Percentiles rank a stretch among this genome's conserved stretches.
Evolutionary conservation across 2,797 vertebrate genomes (phyloP).

Genomic region (Amblyraja radiata): DNA sequence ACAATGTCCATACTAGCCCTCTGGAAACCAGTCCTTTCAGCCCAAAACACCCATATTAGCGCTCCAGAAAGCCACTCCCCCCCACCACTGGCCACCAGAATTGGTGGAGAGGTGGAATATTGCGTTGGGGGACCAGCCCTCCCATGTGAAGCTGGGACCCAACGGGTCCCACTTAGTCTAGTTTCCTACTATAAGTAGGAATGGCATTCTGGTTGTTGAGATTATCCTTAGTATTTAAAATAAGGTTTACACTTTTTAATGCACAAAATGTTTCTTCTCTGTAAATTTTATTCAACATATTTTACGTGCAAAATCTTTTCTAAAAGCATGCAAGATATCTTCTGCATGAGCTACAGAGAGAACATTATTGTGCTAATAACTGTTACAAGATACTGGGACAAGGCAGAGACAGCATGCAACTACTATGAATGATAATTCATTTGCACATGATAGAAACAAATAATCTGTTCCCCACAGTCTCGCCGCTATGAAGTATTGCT

Average conservation of each 20-base stretch:
- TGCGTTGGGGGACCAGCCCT: no score
- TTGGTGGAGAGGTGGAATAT: no score
- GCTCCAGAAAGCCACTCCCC: no score
- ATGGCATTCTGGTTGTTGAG: not conserved
- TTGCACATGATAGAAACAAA: constrained; percentile 7
- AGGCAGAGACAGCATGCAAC: not conserved
- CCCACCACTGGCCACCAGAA: no score
- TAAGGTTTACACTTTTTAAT: not conserved
- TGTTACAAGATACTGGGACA: not conserved
- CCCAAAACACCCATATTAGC: no score
- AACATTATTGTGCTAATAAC: constrained; percentile 4
- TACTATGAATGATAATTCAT: not conserved
- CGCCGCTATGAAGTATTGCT: not conserved
- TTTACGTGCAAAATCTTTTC: not conserved
- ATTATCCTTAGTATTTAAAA: not conserved
- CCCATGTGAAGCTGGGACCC: no score
- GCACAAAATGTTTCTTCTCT: not conserved
- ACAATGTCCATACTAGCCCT: no score
- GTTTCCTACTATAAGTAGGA: not conserved
- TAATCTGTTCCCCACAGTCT: not conserved
- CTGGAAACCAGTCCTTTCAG: no score
- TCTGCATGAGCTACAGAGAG: not conserved
- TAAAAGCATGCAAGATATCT: not conserved
- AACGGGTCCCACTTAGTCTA: no score
- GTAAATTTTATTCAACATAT: not conserved